Conservation (phyloP, 2,888 invertebrate species). For the Tachina lurida region DNA sequence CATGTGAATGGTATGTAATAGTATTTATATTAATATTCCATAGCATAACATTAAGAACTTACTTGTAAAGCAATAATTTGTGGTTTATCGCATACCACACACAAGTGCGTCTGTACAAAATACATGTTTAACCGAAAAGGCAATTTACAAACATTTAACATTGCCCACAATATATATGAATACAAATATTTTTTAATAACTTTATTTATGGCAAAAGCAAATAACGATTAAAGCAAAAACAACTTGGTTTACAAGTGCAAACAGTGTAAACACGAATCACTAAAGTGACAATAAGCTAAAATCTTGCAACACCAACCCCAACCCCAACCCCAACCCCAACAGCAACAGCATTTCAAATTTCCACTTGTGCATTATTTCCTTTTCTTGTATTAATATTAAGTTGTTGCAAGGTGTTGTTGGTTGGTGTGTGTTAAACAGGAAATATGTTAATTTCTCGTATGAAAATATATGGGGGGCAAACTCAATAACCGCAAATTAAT, state of each 20-base stretch:
- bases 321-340: too few species aligned
- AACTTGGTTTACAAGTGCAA: slow-evolving; percentile 8
- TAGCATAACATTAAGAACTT: slow-evolving; percentile 70
- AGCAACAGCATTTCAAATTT: neutral
- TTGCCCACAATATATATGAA: slow-evolving; percentile 51
- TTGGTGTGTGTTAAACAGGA: neutral
- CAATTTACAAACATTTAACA: slow-evolving; percentile 63
- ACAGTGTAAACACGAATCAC: slow-evolving; percentile 15
- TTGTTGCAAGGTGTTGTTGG: neutral
- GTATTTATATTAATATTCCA: slow-evolving; percentile 62
- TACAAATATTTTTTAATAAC: slow-evolving; percentile 66
- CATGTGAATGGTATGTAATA: slow-evolving; percentile 27
- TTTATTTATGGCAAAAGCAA: slow-evolving; percentile 65
- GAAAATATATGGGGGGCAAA: too few species aligned
- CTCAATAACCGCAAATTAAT: slow-evolving; percentile 41
- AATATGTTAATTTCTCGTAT: too few species aligned
- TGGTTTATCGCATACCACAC: slow-evolving; percentile 52
- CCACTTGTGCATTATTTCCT: neutral
- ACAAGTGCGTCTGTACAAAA: slow-evolving; percentile 16
- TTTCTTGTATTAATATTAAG: neutral
- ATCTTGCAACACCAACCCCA: neutral
- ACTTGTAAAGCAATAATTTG: slow-evolving; percentile 71
- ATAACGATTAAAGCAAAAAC: slow-evolving; percentile 21
- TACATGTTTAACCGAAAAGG: slow-evolving; percentile 36
- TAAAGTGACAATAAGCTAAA: slow-evolving; percentile 54